Evolutionary conservation across 2,888 invertebrate species (phyloP).

Genomic region (Rotaria macrura): DNA sequence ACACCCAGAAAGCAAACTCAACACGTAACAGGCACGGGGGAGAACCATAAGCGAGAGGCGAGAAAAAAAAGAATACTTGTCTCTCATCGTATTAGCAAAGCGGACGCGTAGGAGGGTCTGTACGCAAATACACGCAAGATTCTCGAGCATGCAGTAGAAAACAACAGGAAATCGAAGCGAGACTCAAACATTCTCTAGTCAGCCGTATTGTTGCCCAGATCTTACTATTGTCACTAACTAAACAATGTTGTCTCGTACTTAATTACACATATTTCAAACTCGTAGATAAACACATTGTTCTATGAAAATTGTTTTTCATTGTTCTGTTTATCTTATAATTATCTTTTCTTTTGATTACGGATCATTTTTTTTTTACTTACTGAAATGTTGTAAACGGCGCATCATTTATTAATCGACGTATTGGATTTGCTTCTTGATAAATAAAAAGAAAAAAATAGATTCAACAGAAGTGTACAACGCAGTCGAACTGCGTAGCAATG

Average conservation of each 20-base stretch:
- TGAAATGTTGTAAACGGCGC: neutral
- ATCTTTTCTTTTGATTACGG: neutral
- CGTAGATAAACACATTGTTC: neutral
- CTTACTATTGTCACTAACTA: neutral
- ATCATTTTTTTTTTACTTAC: neutral
- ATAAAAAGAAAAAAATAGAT: neutral
- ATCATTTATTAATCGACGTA: neutral
- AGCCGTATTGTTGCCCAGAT: neutral
- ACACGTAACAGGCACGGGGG: neutral
- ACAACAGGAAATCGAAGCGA: neutral
- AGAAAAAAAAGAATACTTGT: neutral
- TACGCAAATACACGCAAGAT: neutral
- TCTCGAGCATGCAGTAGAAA: neutral
- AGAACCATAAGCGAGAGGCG: neutral
- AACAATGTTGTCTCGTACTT: neutral
- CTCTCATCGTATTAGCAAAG: neutral
- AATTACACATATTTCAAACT: neutral
- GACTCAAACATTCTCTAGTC: neutral
- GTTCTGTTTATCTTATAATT: too few relatives aligned
- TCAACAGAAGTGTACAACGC: neutral
- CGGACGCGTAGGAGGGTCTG: neutral
- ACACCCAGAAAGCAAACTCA: neutral
- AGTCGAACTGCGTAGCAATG: neutral
- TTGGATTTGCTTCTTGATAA: neutral
- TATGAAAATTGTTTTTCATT: too few relatives aligned